These are phyloP conservation scores for Periplaneta americana DNA, from an alignment of 1,140 invertebrate species.

Conservation along the genomic window DNA sequence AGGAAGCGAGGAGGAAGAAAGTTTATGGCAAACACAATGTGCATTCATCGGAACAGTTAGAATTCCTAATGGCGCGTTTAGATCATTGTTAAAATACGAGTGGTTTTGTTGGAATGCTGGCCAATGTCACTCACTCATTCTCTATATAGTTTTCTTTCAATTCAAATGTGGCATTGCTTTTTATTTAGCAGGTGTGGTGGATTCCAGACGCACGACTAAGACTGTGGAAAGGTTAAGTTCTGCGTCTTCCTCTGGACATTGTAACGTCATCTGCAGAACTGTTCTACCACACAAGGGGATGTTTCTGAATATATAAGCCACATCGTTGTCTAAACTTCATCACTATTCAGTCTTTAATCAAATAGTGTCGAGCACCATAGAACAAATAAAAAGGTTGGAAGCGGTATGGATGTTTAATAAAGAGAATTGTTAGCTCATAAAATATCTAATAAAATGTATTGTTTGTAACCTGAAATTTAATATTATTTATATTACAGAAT, in stretches of 20 bases:
- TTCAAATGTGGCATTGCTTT: neutral
- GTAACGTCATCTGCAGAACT: neutral
- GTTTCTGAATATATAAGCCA: neutral
- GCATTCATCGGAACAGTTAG: neutral
- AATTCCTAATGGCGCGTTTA: neutral
- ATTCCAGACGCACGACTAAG: neutral
- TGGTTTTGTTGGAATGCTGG: neutral
- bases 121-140: neutral
- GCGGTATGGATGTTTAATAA: too few relatives aligned
- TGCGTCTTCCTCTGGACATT: neutral
- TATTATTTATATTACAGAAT: too few relatives aligned
- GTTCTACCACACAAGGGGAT: neutral
- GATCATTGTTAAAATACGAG: neutral
- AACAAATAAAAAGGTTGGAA: too few relatives aligned
- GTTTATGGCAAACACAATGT: neutral
- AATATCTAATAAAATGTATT: too few relatives aligned
- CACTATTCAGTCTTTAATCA: too few relatives aligned
- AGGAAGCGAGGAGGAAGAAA: neutral
- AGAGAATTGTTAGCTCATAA: too few relatives aligned
- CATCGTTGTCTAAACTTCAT: too few relatives aligned
- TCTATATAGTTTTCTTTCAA: neutral
- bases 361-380: too few relatives aligned
- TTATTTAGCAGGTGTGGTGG: neutral
- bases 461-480: too few relatives aligned
- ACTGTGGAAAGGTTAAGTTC: neutral